Base-by-base conservation (phyloP, 2,113 vertebrate genomes). In the Puntigrus tetrazona region DNA sequence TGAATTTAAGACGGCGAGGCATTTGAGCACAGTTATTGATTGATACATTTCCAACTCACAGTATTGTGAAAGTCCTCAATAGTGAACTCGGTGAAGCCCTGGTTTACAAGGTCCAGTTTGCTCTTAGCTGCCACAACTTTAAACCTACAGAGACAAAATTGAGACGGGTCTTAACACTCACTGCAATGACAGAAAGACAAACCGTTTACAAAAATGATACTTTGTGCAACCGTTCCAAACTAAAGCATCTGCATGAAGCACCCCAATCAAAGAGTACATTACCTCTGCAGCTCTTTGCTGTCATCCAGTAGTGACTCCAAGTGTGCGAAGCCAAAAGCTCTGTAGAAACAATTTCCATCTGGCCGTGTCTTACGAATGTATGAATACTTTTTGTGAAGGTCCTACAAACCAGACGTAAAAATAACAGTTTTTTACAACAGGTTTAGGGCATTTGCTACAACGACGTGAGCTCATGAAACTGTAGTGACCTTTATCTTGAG, bases 61-160 rank as follows among this genome's bases (percentile, higher is more conserved):
- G 96, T 97, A 78, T 97, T 97, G 89, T 98, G 97, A 92, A 98
- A 98, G 88, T 98, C 97, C 93, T 98, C 97, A 3, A 98, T 98
- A 87, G 97, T 98, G 89, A 98, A 98, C 87, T 98, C 96, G 0
- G 97, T 97, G 89, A 98, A 98, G 67, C 97, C 97, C 88, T 96
- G 96, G 2, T 94, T 95, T 61, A 98, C 96, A 89, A 98, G 91
- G 80, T 97, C 96, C 86, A 96, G 94, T 93, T 98, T 98, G 94
- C 97, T 98, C 91, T 96, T 96, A 65, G 95, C 90, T 61, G 97
- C 95, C 41, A 98, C 94, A 5, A 95, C 96, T 94, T 98, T 98
- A 91, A 98, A 98, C 94, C 97, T 97, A 85, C 1, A 73, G 47
- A 36, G 3, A 10, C 5, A 16, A 70, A 45, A 22, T 50, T 47